Evolutionary conservation across 1,140 invertebrate species (phyloP), one percentile per base, ranked within the genome.

Genomic region (Meloidogyne chitwoodi): DNA sequence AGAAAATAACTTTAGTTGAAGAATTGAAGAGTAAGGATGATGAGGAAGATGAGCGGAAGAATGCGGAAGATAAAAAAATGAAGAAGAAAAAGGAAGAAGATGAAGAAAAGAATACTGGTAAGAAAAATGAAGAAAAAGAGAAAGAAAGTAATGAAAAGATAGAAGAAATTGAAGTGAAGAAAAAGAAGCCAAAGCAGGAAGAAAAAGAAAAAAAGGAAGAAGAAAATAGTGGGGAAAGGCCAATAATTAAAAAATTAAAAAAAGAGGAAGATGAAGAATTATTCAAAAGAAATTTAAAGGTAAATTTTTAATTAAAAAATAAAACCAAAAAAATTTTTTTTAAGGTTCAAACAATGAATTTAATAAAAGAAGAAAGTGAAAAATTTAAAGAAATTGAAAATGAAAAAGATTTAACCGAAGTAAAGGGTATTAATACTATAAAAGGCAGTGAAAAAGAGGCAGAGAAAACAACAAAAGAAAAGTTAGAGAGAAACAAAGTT

Each of bases 231-330:
- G 48, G 10, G 19, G 48, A 44, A 19, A 69, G 22, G 68, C 68
- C 38, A 38, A 38, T 44, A 4, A 68, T 34, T 38, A 48, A 31
- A 26, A 31, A 24, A 44, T 44, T 27, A n/a, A 44, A 44, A 44
- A 70, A 70, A 44, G 68, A 44, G 26, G 61, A 70, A 34, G 68
- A 61, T n/a, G n/a, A n/a, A 19, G 44, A 70, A 29, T 34, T 26
- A 41, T 29, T 44, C 11, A 44, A 44, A 26, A 22, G 44, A 19
- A 41, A 38, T 24, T n/a, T n/a, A 6, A 56, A 31, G 38, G 68
- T 27, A 12, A 22, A 5, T 11, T 2, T 44, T 27, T 22, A n/a
- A n/a, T n/a, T n/a, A n/a, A n/a, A n/a, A 12, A 34, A 24, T 26
- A 26, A 68, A 68, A 22, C 22, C 34, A 44, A 26, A 22, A 26